Evolutionary conservation across 2,113 vertebrate species (phyloP), one percentile per base, ranked within the genome.

Genomic region (Alethe castanea): DNA sequence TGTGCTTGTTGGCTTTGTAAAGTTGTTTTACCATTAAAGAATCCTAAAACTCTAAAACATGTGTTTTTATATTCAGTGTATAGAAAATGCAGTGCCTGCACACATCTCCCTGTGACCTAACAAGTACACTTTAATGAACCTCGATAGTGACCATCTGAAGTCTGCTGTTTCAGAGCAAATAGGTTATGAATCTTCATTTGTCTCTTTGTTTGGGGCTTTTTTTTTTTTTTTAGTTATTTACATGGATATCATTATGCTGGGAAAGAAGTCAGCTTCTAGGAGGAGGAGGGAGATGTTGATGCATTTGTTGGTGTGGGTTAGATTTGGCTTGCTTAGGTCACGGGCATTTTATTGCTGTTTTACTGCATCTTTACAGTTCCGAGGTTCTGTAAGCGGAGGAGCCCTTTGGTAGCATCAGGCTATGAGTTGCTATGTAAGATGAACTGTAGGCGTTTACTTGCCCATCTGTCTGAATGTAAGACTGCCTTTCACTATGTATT

Each of bases 321-420:
- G 50, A 20, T 48, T 50, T 72, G 76, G 25, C 3, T 4, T 79
- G 78, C 35, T 65, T 29, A 40, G 61, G 50, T 91, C 38, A 54
- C 2, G 0, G 61, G 64, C 80, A 12, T 80, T 94, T 93, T 94
- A 61, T 40, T 92, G 73, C 83, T 92, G 61, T 78, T 93, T 85
- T 94, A 48, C 86, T 86, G 67, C 92, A 54, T 94, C 86, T 91
- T 89, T 90, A 93, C 85, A 76, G 69, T 90, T 90, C 62, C 13
- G 6, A 90, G 82, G 70, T 60, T 81, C 85, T 86, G 78, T 95
- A 88, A 86, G 69, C 11, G 18, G 85, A 93, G 72, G 82, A 92
- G 72, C 69, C 91, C 83, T 88, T 94, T 81, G 82, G 60, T 90
- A 83, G 53, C 79, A 86, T 92, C 47, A 88, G 79, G 71, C 90